Conservation (phyloP, 2,888 invertebrate species). For the Eristalinus aeneus region DNA sequence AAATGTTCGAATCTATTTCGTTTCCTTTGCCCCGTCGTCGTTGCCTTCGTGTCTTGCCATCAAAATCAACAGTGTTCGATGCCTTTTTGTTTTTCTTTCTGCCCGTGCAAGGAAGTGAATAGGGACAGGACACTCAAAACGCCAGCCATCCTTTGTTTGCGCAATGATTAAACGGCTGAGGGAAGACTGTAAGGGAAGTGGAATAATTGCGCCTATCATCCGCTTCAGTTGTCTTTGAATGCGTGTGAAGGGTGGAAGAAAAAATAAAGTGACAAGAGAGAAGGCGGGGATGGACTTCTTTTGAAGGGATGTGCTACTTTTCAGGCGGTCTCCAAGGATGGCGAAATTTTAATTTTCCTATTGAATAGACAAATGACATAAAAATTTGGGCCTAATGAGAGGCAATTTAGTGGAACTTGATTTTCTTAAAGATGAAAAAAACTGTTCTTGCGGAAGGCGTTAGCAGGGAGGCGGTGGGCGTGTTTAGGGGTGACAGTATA, state of each 20-base stretch:
- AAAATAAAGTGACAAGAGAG: background rate
- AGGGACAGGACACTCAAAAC: conserved; percentile 14
- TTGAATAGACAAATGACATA: background rate
- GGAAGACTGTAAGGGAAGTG: background rate
- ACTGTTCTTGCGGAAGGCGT: background rate
- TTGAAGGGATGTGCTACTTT: too few species aligned
- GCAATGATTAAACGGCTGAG: conserved; percentile 2
- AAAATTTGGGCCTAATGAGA: background rate
- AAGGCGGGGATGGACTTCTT: background rate
- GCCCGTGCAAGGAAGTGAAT: background rate
- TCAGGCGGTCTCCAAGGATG: background rate
- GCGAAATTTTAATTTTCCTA: background rate
- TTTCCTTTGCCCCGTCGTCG: background rate
- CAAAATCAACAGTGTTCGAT: conserved; percentile 6
- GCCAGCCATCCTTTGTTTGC: conserved; percentile 17
- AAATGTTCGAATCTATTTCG: conserved; percentile 28
- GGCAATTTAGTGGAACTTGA: background rate
- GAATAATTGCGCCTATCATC: conserved; percentile 31
- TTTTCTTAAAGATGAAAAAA: background rate
- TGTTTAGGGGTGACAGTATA: background rate
- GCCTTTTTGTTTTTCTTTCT: background rate
- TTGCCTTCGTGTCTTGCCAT: background rate
- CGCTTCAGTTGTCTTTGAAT: conserved; percentile 4
- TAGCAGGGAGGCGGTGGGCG: background rate
- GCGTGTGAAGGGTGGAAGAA: background rate